Conservation (phyloP, 92 coral and sea anemone species). For the Bergia puertoricense region DNA sequence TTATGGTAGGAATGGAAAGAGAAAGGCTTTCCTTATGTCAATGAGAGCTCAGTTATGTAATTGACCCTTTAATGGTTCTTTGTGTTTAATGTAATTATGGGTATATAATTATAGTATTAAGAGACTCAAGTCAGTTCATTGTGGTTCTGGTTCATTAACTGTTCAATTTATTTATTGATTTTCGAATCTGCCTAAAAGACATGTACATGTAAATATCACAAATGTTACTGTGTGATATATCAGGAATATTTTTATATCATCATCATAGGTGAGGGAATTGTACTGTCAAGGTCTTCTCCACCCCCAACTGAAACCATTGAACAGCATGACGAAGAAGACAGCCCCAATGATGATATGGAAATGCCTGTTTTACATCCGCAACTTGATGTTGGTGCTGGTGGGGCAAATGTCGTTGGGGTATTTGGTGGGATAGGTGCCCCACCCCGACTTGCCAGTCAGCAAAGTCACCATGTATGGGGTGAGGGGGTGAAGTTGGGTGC, state of each 20-base stretch:
- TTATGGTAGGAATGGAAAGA: too few relatives aligned
- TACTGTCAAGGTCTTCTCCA: neutral
- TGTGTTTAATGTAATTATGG: too few relatives aligned
- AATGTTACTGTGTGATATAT: too few relatives aligned
- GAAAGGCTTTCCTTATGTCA: too few relatives aligned
- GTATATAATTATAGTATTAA: too few relatives aligned
- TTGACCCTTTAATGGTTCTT: too few relatives aligned
- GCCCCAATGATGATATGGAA: slow-evolving; percentile 19
- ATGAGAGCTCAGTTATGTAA: too few relatives aligned
- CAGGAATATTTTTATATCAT: neutral
- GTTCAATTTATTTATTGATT: too few relatives aligned
- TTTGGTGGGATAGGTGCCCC: slow-evolving; percentile 25
- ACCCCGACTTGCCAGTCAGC: slow-evolving; percentile 8
- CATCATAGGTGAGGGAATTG: neutral
- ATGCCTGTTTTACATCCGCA: neutral
- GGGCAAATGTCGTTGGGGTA: slow-evolving; percentile 25
- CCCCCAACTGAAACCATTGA: neutral
- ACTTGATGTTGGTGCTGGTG: slow-evolving; percentile 10
- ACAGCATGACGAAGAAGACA: slow-evolving; percentile 3
- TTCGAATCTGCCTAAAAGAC: too few relatives aligned
- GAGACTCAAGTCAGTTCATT: too few relatives aligned
- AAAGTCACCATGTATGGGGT: slow-evolving; percentile 68
- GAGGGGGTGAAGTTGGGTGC: slow-evolving; percentile 83
- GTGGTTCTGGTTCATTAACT: too few relatives aligned
- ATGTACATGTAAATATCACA: too few relatives aligned